These are phyloP conservation scores for Cyphomyrus discorhynchus DNA, from an alignment of 2,113 vertebrate species.

Conservation along the genomic window DNA sequence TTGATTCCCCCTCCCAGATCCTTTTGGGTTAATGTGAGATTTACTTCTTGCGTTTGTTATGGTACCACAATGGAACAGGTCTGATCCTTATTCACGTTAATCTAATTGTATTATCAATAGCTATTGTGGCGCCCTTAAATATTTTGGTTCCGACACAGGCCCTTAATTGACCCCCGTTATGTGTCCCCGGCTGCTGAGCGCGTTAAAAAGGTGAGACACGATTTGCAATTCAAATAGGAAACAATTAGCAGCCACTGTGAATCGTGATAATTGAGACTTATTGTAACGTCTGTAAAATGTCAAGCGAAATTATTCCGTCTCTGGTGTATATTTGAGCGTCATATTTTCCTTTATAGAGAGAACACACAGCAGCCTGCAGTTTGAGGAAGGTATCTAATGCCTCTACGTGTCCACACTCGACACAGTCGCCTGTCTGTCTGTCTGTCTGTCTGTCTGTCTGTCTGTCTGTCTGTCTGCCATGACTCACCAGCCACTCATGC, in stretches of 20 bases:
- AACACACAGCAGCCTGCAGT: slow-evolving; percentile 4
- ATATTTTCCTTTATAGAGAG: slow-evolving; percentile 12
- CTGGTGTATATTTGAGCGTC: slow-evolving; percentile 6
- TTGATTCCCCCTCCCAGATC: not conserved
- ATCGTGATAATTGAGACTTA: slow-evolving; percentile 23
- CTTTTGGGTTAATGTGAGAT: not conserved
- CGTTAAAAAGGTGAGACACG: slow-evolving; percentile 17
- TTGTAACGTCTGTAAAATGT: slow-evolving; percentile 27
- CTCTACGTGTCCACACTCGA: slow-evolving; percentile 15
- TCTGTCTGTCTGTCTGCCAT: not conserved
- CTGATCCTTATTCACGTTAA: not conserved
- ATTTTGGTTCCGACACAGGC: not conserved
- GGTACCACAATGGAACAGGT: not conserved
- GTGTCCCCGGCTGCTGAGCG: not conserved
- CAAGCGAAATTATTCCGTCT: slow-evolving; percentile 29
- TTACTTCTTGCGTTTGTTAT: not conserved
- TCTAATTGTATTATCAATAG: slow-evolving; percentile 1
- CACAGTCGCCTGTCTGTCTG: not conserved
- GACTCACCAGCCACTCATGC: not conserved
- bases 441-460: not conserved
- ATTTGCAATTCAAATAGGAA: slow-evolving; percentile 20
- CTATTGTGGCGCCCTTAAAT: not conserved
- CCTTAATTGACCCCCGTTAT: slow-evolving; percentile 1
- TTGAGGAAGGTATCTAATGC: slow-evolving; percentile 14
- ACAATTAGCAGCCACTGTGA: slow-evolving; percentile 18